phyloP scores from a whole-genome alignment of 1,140 invertebrate species.

The Drosophila mayri region DNA sequence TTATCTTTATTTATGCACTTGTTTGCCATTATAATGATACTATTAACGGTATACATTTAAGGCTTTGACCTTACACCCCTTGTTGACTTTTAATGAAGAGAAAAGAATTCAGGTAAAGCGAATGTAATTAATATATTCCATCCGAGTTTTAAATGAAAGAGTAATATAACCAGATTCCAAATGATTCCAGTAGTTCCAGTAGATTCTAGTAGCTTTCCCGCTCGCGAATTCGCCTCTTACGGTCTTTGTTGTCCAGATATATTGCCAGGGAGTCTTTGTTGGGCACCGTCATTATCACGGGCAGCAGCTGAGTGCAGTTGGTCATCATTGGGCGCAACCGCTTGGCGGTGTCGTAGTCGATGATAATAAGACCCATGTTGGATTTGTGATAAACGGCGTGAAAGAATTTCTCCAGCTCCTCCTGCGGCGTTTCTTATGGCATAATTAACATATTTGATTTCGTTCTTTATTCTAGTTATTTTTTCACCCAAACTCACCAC shows the following conservation, averaged over 20 bases:
- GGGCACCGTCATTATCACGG: conserved; percentile 46
- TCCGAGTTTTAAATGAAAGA: not conserved
- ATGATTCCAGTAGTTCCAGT: too few relatives aligned
- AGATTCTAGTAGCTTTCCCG: conserved; percentile 34
- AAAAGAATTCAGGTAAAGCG: not conserved
- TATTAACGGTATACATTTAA: conserved; percentile 51
- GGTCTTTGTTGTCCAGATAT: conserved; percentile 57
- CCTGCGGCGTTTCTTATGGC: conserved; percentile 21
- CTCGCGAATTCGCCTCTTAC: conserved; percentile 31
- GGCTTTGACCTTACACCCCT: not conserved
- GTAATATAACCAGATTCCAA: not conserved
- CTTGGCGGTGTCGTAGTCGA: conserved; percentile 43
- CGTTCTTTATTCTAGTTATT: not conserved
- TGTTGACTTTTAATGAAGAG: not conserved
- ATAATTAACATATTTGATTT: not conserved
- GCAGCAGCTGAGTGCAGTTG: conserved; percentile 40
- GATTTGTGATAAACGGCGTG: conserved; percentile 10
- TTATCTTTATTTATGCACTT: conserved; percentile 74
- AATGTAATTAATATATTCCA: not conserved
- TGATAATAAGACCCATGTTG: conserved; percentile 57
- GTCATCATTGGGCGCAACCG: conserved; percentile 22
- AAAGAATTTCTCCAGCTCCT: conserved; percentile 54
- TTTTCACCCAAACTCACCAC: conserved; percentile 9
- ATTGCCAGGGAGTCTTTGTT: conserved; percentile 30
- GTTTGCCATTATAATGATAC: conserved; percentile 48